phyloP scores from a whole-genome alignment of 2,888 invertebrate genomes.

The Erebia ligea region DNA sequence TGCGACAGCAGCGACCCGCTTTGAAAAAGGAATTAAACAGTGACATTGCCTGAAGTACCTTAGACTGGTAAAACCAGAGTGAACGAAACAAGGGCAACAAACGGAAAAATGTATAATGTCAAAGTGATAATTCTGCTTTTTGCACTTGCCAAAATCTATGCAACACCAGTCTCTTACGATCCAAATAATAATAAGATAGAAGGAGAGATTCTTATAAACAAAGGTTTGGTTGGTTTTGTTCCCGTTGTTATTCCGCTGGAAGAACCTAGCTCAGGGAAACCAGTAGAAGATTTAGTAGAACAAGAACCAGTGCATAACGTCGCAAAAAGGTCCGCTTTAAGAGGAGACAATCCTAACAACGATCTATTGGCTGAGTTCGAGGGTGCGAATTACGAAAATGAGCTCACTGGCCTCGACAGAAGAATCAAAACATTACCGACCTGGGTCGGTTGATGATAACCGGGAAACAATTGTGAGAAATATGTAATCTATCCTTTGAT shows the following conservation, averaged over 20 bases:
- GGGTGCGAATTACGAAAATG: constrained; percentile 58
- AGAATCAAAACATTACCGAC: constrained; percentile 75
- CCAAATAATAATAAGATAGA: constrained; percentile 53
- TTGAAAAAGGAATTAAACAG: neutral
- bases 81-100: no score
- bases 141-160: constrained; percentile 45
- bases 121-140: constrained; percentile 47
- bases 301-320: constrained; percentile 56
- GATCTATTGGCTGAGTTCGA: constrained; percentile 70
- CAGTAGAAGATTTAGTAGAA: constrained; percentile 48
- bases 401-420: constrained; percentile 61
- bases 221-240: constrained; percentile 60
- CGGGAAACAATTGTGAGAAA: neutral
- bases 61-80: no score
- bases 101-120: constrained; percentile 31
- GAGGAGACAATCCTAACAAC: constrained; percentile 65
- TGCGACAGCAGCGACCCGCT: neutral
- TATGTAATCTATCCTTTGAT: neutral
- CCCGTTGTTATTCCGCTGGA: constrained; percentile 56
- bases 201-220: constrained; percentile 51
- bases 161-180: constrained; percentile 56
- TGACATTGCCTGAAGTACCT: neutral
- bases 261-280: constrained; percentile 46
- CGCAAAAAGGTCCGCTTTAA: constrained; percentile 63
- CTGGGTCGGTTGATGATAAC: constrained; percentile 62